These are phyloP conservation scores for Epizoanthus scotinus DNA, from an alignment of 92 coral and sea anemone genomes.

Conservation along the genomic window DNA sequence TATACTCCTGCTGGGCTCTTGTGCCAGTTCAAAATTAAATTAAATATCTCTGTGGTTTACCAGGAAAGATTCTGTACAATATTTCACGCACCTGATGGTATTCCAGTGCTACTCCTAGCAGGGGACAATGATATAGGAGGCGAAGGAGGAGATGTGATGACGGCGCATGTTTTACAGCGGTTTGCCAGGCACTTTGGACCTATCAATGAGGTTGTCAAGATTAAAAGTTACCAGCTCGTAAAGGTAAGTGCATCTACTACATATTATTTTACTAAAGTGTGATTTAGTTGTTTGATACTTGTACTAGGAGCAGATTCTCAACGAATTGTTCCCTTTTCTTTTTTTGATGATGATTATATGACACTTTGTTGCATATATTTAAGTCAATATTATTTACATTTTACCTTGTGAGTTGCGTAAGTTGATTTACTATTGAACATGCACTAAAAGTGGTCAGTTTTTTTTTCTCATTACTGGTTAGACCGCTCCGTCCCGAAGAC, in stretches of 20 bases:
- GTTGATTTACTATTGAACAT: too few relatives aligned
- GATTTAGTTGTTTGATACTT: neutral
- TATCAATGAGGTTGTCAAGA: conserved; percentile 70
- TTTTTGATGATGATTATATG: too few relatives aligned
- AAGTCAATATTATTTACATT: too few relatives aligned
- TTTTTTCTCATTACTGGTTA: too few relatives aligned
- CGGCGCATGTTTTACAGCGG: conserved; percentile 44
- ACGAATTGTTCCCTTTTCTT: too few relatives aligned
- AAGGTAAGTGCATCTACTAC: conserved; percentile 57
- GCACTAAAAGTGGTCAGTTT: too few relatives aligned
- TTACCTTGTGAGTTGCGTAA: too few relatives aligned
- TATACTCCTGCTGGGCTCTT: neutral
- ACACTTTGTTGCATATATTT: too few relatives aligned
- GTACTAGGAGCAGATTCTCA: neutral
- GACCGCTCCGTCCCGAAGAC: too few relatives aligned
- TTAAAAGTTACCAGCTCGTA: conserved; percentile 77
- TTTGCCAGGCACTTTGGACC: conserved; percentile 78
- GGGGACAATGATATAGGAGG: conserved; percentile 97
- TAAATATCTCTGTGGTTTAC: neutral
- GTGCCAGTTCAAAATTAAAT: neutral
- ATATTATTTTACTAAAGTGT: too few relatives aligned
- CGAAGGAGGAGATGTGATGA: conserved; percentile 65
- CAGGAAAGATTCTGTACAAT: conserved; percentile 80
- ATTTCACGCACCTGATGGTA: conserved; percentile 49
- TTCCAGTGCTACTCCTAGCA: conserved; percentile 66